These are phyloP conservation scores for Hyperoplus immaculatus DNA, from an alignment of 2,797 vertebrate genomes.

Conservation along the genomic window DNA sequence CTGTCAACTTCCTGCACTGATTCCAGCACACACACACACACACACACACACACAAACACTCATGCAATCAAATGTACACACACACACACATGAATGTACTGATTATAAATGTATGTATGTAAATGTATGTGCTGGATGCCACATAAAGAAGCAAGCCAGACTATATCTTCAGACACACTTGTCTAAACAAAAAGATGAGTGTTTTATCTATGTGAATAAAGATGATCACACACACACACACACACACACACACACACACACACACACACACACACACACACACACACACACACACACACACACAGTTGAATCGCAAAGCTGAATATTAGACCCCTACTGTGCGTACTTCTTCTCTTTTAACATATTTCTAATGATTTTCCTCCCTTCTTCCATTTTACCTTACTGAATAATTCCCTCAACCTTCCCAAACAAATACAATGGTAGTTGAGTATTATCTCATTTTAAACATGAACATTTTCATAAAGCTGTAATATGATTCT, in stretches of 20 bases:
- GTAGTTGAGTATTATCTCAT: no score
- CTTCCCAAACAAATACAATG: no score
- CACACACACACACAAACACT: neutral
- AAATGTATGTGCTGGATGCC: no score
- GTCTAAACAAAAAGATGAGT: neutral
- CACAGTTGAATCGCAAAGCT: neutral
- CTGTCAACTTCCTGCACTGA: conserved; percentile 10
- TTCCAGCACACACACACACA: no score
- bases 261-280: neutral
- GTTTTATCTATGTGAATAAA: neutral
- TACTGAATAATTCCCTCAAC: no score
- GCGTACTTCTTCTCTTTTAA: no score
- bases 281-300: neutral
- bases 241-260: neutral
- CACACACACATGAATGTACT: neutral
- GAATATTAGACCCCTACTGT: no score
- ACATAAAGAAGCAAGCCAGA: neutral
- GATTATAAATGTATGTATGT: neutral
- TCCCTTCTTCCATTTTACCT: no score
- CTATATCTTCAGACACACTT: no score
- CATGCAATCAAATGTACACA: neutral
- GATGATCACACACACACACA: neutral
- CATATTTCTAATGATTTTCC: no score
- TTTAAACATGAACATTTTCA: no score
- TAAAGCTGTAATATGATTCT: no score